Evolutionary conservation across 2,888 invertebrate species (phyloP).

Genomic region (Drosophila seclusa): DNA sequence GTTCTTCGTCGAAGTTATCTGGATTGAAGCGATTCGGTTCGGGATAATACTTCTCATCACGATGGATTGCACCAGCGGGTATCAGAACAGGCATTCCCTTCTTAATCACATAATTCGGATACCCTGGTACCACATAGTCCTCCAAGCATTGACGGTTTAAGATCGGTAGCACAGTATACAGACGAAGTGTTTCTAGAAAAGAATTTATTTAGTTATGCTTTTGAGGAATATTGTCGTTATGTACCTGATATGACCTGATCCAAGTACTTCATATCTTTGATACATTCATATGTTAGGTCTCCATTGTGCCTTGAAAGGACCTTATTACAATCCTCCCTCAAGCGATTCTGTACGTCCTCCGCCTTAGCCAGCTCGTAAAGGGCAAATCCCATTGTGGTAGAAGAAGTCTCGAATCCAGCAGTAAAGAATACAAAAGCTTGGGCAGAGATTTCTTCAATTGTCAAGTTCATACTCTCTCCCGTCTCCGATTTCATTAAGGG

Average conservation of each 20-base stretch:
- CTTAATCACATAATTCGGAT: too few species aligned
- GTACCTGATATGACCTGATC: slow-evolving; percentile 85
- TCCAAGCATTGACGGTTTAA: too few species aligned
- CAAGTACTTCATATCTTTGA: slow-evolving; percentile 85
- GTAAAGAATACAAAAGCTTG: slow-evolving; percentile 86
- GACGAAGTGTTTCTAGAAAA: too few species aligned
- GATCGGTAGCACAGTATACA: too few species aligned
- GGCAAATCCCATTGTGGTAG: slow-evolving; percentile 85
- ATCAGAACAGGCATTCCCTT: too few species aligned
- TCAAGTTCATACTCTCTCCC: slow-evolving; percentile 44
- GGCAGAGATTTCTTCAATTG: slow-evolving; percentile 85
- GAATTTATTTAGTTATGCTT: too few species aligned
- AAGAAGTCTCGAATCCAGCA: slow-evolving; percentile 87
- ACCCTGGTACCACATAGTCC: too few species aligned
- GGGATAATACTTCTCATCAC: slow-evolving; percentile 87
- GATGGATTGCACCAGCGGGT: slow-evolving; percentile 86
- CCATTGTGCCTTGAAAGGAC: slow-evolving; percentile 82
- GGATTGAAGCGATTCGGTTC: slow-evolving; percentile 88
- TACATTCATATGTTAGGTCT: slow-evolving; percentile 83
- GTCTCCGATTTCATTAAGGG: slow-evolving; percentile 20
- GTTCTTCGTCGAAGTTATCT: slow-evolving; percentile 87
- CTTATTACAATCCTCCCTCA: slow-evolving; percentile 84
- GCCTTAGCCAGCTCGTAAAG: slow-evolving; percentile 86
- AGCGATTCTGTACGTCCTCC: slow-evolving; percentile 84
- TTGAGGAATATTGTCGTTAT: neutral